Evolutionary conservation across 1,140 invertebrate species (phyloP), one percentile per base, ranked within the genome.

Genomic region (Phortica variegata): DNA sequence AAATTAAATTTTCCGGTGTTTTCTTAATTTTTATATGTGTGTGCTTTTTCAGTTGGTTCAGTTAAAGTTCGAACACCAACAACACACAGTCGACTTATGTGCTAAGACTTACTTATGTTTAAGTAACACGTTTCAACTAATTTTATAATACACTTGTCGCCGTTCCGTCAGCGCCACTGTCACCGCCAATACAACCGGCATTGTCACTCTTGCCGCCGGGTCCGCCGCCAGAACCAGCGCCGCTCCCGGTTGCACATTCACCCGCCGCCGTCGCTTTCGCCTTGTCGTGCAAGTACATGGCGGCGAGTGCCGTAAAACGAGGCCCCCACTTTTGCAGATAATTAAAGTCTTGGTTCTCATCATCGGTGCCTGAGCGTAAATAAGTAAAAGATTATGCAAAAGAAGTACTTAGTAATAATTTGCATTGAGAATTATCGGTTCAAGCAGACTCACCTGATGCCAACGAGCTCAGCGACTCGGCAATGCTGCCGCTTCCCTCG

Each of bases 251-350:
- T 41, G 63, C 63, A 49, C 56, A 39, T 49, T 56, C 29, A 36
- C 52, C 51, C 39, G 40, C 33, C 37, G 47, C 13, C 47, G 20
- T 47, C 38, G 52, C 48, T 65, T 73, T 63, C 62, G 69, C 58
- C 51, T 73, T 69, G 46, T 84, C 83, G 33, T 90, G 89, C 43
- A 91, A 92, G 78, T 98, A 98, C 89, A 98, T 93, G 73, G 97
- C 90, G 9, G 95, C 94, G 50, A 98, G 80, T 77, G 95, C 97
- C 77, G 93, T 89, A 79, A 98, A 98, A 66, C 94, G 87, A 49
- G 95, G 95, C 51, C 95, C 95, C 94, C 95, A 98, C 52, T 91
- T 88, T 65, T 93, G 91, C 61, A 98, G 80, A 78, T 97, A 97
- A 74, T 97, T 93, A 80, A 95, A 98, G 70, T 98, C 93, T 79